A percentile compares a stretch with the other conserved stretches of the same genome.
Conservation (phyloP, 2,888 invertebrate genomes). For the Ditula angustiorana region DNA sequence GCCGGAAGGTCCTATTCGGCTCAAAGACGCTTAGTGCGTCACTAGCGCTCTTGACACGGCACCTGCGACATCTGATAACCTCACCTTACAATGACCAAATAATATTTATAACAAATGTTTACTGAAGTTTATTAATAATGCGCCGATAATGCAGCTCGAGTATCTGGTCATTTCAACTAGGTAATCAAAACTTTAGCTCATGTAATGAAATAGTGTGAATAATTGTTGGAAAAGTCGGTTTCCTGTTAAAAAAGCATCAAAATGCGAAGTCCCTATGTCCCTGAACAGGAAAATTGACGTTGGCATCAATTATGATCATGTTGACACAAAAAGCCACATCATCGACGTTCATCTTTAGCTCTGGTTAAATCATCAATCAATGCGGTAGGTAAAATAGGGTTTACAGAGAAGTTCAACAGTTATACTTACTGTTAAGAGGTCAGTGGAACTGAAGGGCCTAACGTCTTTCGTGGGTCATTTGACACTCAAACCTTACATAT, state of each 20-base stretch:
- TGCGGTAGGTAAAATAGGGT: too few species aligned
- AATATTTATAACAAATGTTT: neutral
- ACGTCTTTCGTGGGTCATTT: too few species aligned
- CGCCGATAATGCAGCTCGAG: neutral
- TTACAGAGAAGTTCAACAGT: too few species aligned
- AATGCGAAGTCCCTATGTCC: neutral
- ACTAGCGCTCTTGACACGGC: constrained; percentile 51
- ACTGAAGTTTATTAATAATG: neutral
- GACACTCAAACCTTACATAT: too few species aligned
- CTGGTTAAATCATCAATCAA: too few species aligned
- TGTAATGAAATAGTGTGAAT: too few species aligned
- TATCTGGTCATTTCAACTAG: too few species aligned
- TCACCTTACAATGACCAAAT: constrained; percentile 4
- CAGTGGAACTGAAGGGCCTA: too few species aligned
- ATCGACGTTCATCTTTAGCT: too few species aligned
- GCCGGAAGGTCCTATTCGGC: constrained; percentile 47
- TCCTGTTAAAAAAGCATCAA: neutral
- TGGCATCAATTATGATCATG: neutral
- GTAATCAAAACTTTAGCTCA: too few species aligned
- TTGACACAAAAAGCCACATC: too few species aligned
- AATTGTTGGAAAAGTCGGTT: neutral
- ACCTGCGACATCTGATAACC: constrained; percentile 13
- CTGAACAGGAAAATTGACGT: neutral
- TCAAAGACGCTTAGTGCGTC: constrained; percentile 53
- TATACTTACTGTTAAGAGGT: too few species aligned